Evolutionary conservation across 2,113 vertebrate species (phyloP), one percentile per base, ranked within the genome.

Genomic region (Typhlomys cinereus): DNA sequence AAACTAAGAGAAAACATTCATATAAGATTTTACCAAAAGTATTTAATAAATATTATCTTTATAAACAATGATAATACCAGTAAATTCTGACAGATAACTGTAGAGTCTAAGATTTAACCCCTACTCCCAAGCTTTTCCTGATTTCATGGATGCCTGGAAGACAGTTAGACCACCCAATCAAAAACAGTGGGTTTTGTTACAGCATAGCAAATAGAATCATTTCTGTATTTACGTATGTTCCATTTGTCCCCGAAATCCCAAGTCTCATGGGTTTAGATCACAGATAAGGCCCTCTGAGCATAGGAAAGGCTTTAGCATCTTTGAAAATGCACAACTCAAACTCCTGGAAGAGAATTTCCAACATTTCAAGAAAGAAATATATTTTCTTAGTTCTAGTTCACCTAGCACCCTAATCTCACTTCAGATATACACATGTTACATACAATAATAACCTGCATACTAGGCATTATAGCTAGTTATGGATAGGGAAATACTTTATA

Each of bases 291-390:
- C 67, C 52, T 36, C 36, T 70, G 15, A 64, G 2, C 25, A n/a
- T 46, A 39, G 7, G 61, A 48, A 85, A 79, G 66, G 21, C 31
- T 81, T 80, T n/a, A 29, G 31, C 25, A 39, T 29, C 36, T 62
- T 69, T 39, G 23, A 57, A 6, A 69, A 88, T 8, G 2, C 31
- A 83, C 7, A 57, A 70, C 44, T 92, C 27, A 81, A 80, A 36
- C 61, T 94, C 8, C 36, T 95, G 61, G 75, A 89, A 89, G 41
- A 75, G 73, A 84, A 69, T 82, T 90, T 93, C 75, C 52, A 87
- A 31, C 41, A 85, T 7, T 61, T 84, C 18, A 44, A 61, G 74
- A 54, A 18, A 14, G 8, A 89, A 81, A 66, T 6, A 54, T 3
- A 31, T 39, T 92, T 88, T 86, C 46, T 92, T 75, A 79, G 78